These are phyloP conservation scores for Pocota personata DNA, from an alignment of 2,888 invertebrate species.

Conservation along the genomic window DNA sequence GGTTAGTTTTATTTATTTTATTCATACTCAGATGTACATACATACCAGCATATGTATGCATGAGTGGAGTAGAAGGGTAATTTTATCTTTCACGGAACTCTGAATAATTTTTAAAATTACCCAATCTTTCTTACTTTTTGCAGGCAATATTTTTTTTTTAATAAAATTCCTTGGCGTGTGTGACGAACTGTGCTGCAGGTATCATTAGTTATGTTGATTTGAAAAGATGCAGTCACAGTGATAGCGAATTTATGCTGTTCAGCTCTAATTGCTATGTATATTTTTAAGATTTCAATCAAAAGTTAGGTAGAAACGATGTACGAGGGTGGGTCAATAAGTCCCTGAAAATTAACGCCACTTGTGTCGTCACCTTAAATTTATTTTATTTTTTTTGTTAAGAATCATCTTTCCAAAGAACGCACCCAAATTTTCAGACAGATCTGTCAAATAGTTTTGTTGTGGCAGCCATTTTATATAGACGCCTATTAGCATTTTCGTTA, in stretches of 20 bases:
- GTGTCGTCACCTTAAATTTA: too few species aligned
- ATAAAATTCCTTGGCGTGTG: background rate
- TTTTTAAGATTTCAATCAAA: background rate
- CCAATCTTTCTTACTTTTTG: too few species aligned
- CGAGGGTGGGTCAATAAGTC: too few species aligned
- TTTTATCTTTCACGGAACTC: slow-evolving; percentile 9
- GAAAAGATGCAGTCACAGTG: background rate
- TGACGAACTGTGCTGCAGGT: slow-evolving; percentile 22
- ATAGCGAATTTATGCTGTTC: background rate
- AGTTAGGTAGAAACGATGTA: too few species aligned
- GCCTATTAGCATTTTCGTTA: too few species aligned
- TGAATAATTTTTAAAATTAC: background rate
- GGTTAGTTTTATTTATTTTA: slow-evolving; percentile 3
- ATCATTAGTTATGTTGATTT: slow-evolving; percentile 42
- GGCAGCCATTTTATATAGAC: too few species aligned
- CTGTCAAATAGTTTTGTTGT: too few species aligned
- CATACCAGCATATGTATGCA: background rate
- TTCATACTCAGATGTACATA: background rate
- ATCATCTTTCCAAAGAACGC: too few species aligned
- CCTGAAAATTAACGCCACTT: too few species aligned
- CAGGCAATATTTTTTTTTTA: too few species aligned
- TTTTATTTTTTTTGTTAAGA: too few species aligned
- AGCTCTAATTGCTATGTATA: background rate
- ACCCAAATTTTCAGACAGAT: too few species aligned
- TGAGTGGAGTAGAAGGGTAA: background rate